phyloP scores from a whole-genome alignment of 2,797 vertebrate species.

The Meda fulgida region DNA sequence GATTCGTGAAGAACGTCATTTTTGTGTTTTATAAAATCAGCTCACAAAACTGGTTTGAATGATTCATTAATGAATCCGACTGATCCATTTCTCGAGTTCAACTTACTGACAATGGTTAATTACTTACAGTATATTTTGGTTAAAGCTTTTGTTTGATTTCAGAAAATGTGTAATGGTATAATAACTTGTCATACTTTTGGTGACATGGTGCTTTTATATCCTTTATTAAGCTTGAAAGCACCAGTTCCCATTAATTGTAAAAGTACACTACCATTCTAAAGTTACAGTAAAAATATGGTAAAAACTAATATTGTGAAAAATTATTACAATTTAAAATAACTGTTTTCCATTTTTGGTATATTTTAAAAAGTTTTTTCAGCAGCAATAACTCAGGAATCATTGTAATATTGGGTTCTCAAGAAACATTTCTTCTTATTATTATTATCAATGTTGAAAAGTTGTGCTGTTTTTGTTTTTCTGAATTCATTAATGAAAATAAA shows the following conservation, averaged over 20 bases:
- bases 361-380: not conserved
- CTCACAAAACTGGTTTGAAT: not conserved
- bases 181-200: not conserved
- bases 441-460: not conserved
- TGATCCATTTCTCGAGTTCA: not conserved
- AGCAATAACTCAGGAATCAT: not conserved
- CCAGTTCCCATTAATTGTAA: not conserved
- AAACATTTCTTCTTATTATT: not conserved
- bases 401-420: not conserved
- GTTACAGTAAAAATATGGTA: not conserved
- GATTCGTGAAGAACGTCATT: not conserved
- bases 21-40: not conserved
- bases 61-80: not conserved
- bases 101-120: not conserved
- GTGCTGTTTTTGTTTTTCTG: not conserved
- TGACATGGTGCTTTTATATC: too few relatives aligned
- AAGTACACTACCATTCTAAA: not conserved
- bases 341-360: not conserved
- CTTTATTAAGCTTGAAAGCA: not conserved
- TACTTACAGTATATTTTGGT: not conserved
- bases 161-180: not conserved
- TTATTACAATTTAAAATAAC: not conserved
- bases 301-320: not conserved
- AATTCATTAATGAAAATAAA: not conserved
- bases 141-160: not conserved